A percentile compares a stretch with the other conserved stretches of the same genome.
Conservation (phyloP, 2,888 invertebrate species). For the Philopedon plagiatum region DNA sequence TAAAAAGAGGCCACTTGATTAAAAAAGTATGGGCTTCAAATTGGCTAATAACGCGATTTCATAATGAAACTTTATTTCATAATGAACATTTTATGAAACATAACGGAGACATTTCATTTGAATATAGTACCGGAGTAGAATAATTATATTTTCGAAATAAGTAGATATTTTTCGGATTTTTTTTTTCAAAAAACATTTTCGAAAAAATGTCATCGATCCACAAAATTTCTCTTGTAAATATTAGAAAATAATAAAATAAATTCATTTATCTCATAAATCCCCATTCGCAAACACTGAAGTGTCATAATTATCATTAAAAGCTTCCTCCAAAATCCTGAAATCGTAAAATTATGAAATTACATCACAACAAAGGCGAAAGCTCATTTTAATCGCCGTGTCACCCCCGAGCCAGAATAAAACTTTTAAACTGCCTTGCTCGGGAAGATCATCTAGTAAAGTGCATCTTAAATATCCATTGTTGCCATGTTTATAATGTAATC, state of each 20-base stretch:
- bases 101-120: too few relatives aligned
- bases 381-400: conserved; percentile 44
- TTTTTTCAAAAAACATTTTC: too few relatives aligned
- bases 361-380: conserved; percentile 43
- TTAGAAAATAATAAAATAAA: background rate
- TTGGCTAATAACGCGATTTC: too few relatives aligned
- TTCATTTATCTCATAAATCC: background rate
- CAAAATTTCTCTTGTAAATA: too few relatives aligned
- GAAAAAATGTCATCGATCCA: too few relatives aligned
- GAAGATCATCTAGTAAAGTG: conserved; percentile 39
- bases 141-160: too few relatives aligned
- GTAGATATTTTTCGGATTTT: too few relatives aligned
- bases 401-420: conserved; percentile 29
- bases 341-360: conserved; percentile 46
- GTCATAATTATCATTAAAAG: conserved; percentile 33
- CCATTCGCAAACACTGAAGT: background rate
- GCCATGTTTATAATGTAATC: conserved; percentile 1
- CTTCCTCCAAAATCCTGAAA: conserved; percentile 33
- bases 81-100: too few relatives aligned
- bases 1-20: too few relatives aligned
- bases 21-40: too few relatives aligned
- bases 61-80: too few relatives aligned
- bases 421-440: conserved; percentile 29
- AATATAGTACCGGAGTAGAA: too few relatives aligned
- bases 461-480: conserved; percentile 29